phyloP scores from a whole-genome alignment of 2,797 vertebrate genomes.

The Caiman crocodilus region DNA sequence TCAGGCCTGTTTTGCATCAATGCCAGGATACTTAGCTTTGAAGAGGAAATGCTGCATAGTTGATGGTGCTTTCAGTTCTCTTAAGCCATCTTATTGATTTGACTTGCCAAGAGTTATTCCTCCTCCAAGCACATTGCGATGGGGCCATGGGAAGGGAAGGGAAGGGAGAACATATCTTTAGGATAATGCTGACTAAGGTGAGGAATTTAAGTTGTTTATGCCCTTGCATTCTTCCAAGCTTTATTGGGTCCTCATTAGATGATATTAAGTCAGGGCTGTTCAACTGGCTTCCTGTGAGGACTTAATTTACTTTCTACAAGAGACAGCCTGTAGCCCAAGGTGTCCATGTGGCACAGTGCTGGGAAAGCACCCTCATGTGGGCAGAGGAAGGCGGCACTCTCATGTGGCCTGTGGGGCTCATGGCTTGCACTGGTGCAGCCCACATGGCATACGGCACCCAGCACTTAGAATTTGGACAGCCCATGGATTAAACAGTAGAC shows the following conservation, averaged over 20 bases:
- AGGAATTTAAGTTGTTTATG: not conserved
- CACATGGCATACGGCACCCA: too few relatives aligned
- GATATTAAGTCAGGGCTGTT: not conserved
- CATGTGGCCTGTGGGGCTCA: too few relatives aligned
- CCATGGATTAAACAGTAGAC: not conserved
- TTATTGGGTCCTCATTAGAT: not conserved
- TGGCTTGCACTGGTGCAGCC: too few relatives aligned
- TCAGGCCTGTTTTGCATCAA: not conserved
- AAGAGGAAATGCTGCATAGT: not conserved
- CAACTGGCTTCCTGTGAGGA: too few relatives aligned
- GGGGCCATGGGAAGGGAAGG: not conserved
- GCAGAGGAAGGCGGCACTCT: too few relatives aligned
- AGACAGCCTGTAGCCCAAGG: too few relatives aligned
- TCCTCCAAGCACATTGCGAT: not conserved
- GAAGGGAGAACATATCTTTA: not conserved
- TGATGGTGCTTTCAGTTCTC: not conserved
- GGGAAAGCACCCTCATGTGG: too few relatives aligned
- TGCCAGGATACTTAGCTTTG: not conserved
- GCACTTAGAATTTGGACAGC: too few relatives aligned
- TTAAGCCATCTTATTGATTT: too few relatives aligned
- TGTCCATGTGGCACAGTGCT: too few relatives aligned
- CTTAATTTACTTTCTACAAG: too few relatives aligned
- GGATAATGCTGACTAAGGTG: not conserved
- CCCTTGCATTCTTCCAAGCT: not conserved
- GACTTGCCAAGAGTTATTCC: not conserved